phyloP scores from a whole-genome alignment of 2,113 vertebrate genomes.

The Pongo pygmaeus region DNA sequence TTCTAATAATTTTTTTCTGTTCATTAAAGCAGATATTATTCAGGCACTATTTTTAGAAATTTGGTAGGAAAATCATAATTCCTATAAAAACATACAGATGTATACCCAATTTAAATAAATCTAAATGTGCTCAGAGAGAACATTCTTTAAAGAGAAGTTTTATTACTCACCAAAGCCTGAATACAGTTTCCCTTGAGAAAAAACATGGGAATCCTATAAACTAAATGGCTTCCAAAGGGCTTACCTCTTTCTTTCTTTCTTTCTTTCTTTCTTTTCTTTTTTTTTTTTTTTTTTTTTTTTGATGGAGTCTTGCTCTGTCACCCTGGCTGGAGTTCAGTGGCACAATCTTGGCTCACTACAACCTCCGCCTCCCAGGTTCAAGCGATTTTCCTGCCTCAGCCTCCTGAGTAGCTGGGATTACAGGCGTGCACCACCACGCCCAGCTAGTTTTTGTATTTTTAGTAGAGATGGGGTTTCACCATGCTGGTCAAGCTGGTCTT shows the following conservation, averaged over 20 bases:
- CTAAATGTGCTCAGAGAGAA: not conserved
- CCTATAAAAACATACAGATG: not conserved
- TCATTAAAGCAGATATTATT: not conserved
- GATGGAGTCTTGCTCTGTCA: too few species aligned
- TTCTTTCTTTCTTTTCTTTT: too few species aligned
- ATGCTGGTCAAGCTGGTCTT: too few species aligned
- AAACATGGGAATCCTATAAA: not conserved
- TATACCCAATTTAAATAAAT: not conserved
- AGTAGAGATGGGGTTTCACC: too few species aligned
- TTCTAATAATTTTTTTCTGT: not conserved
- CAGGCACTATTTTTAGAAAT: not conserved
- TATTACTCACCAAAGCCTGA: not conserved
- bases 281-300: too few species aligned
- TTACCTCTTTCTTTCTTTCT: not conserved
- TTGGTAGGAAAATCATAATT: conserved; percentile 14
- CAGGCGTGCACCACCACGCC: too few species aligned
- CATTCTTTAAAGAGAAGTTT: not conserved
- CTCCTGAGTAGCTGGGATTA: too few species aligned
- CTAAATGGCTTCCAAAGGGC: not conserved
- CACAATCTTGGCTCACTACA: too few species aligned
- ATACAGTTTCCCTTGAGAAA: conserved; percentile 5
- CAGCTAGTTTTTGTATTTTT: too few species aligned
- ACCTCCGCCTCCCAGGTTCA: too few species aligned
- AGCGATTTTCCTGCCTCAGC: too few species aligned
- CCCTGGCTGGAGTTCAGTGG: too few species aligned